Conservation (phyloP, 1,140 invertebrate species). For the Polypedilum vanderplanki region DNA sequence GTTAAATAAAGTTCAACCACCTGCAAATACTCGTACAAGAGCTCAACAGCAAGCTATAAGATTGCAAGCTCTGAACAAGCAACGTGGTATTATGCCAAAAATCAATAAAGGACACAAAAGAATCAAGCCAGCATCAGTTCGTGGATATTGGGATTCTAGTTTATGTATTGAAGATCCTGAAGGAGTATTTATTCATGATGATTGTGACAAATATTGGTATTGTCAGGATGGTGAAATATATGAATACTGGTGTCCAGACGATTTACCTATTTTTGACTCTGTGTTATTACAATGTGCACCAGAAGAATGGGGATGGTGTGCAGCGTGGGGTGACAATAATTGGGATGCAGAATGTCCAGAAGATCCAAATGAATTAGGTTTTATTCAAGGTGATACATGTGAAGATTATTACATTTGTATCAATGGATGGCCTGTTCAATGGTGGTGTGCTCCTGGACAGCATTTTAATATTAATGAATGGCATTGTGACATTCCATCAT, state of each 20-base stretch:
- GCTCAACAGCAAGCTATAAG: background rate
- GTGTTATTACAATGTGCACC: background rate
- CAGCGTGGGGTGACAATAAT: background rate
- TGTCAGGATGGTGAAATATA: background rate
- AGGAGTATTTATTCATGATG: background rate
- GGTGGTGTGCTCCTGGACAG: background rate
- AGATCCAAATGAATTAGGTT: background rate
- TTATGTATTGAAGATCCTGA: background rate
- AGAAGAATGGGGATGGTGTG: background rate
- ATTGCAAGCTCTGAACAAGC: background rate
- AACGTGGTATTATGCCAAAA: background rate
- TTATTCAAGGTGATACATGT: background rate
- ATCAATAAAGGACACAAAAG: background rate
- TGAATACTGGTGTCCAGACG: background rate
- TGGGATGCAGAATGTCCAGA: background rate
- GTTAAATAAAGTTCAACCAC: background rate
- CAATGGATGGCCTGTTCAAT: background rate
- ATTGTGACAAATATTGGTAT: background rate
- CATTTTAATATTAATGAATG: background rate
- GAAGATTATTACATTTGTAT: background rate
- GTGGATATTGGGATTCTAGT: background rate
- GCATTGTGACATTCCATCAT: background rate
- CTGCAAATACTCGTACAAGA: background rate
- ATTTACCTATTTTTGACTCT: background rate
- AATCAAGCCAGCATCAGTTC: background rate